phyloP scores from a whole-genome alignment of 37 sponge, comb jelly and placozoan species.

The Oopsacas minuta region DNA sequence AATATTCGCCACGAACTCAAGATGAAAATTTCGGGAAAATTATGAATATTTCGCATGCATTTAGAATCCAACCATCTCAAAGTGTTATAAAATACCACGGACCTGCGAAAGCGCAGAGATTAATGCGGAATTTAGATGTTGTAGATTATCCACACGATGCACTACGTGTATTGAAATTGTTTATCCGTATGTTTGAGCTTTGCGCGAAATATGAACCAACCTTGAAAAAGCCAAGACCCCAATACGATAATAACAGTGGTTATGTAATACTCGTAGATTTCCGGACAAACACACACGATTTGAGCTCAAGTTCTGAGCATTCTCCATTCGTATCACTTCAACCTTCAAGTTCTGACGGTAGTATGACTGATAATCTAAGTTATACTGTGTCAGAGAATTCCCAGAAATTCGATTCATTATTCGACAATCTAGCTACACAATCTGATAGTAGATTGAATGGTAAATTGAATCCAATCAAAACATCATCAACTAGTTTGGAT shows the following conservation, averaged over 20 bases:
- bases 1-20: neutral
- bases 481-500: neutral
- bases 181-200: neutral
- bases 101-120: constrained; percentile 18
- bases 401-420: neutral
- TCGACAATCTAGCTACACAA: neutral
- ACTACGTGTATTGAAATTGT: neutral
- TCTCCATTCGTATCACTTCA: neutral
- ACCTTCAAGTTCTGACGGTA: neutral
- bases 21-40: neutral
- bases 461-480: neutral
- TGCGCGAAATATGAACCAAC: neutral
- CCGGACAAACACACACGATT: neutral
- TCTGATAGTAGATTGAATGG: neutral
- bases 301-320: neutral
- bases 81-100: neutral
- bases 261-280: neutral
- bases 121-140: constrained; percentile 7
- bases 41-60: constrained; percentile 3
- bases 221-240: neutral
- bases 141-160: constrained; percentile 1
- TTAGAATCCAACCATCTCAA: neutral
- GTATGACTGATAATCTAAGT: constrained; percentile 11
- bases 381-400: neutral
- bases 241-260: neutral